Base-by-base conservation (phyloP, 2,797 vertebrate genomes). In the Enteromius trimaculatus region DNA sequence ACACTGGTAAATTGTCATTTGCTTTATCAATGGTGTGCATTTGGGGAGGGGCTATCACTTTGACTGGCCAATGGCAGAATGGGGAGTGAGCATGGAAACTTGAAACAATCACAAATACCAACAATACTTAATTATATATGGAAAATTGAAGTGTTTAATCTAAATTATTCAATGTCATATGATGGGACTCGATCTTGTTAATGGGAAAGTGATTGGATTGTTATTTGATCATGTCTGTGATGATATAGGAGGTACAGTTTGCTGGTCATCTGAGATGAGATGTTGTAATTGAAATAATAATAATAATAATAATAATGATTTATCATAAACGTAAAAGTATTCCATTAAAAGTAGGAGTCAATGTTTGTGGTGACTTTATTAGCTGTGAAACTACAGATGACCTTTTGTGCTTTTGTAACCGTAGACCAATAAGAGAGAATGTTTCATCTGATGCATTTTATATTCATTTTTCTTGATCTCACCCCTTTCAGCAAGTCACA, bases 401-500 rank as follows among this genome's bases (percentile, higher is more conserved):
- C 23, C 42, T 5, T 71, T 49, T 71, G 7, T 71, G 42, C 10
- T 29, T n/a, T 53, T 53, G 51, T 49, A 74, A 51, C 16, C 26
- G 44, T 51, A 31, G 23, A 13, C 23, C 6, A 70, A 4, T 74
- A 13, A 51, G 17, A 72, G 14, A 69, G n/a, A 34, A 26, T 62
- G 37, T 65, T 1, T 58, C 4, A 60, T 4, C 34, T 66, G 31
- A 37, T 55, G 42, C 21, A 71, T 58, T 72, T 60, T 47, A 29
- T 62, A 65, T 70, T 23, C 21, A 79, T 34, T 74, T 58, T 65
- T 14, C 31, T 79, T 47, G 5, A 47, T 74, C 16, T 86, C 16
- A 7, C 23, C 70, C 39, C 19, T 58, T 58, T 60, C 55, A 88
- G 87, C 53, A 78, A 29, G 44, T 74, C 47, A 62, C 64, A n/a